Conservation (phyloP, 2,113 vertebrate species). For the Pontoporia blainvillei region DNA sequence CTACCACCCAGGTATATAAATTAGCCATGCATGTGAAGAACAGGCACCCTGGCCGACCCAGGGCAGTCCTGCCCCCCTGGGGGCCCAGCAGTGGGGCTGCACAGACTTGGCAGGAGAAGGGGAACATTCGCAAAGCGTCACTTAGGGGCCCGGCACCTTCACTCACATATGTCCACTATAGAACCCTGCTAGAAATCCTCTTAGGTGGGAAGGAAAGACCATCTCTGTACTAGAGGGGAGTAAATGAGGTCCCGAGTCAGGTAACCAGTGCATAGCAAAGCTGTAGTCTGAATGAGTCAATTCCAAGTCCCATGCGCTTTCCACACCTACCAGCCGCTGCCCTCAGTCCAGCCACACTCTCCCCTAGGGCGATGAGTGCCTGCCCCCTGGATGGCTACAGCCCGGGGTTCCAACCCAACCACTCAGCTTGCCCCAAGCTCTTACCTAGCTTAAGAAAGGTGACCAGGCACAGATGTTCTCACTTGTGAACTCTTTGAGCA, state of each 20-base stretch:
- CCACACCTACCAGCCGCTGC: not conserved
- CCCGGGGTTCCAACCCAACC: not conserved
- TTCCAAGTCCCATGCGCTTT: not conserved
- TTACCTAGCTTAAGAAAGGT: conserved; percentile 22
- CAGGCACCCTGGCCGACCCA: not conserved
- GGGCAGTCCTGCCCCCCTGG: fast-evolving
- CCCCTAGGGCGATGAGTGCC: not conserved
- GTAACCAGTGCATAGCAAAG: not conserved
- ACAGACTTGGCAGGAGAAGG: not conserved
- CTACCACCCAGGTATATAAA: not conserved
- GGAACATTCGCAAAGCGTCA: not conserved
- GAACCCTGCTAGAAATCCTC: fast-evolving
- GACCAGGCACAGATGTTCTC: not conserved
- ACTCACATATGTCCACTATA: not conserved
- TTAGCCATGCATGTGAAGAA: not conserved
- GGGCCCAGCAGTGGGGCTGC: not conserved
- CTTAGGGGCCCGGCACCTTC: not conserved
- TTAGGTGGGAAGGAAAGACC: not conserved
- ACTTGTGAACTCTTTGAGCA: not conserved
- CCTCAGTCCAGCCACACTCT: not conserved
- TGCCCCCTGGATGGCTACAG: not conserved
- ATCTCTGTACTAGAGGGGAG: not conserved
- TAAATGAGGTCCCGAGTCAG: not conserved
- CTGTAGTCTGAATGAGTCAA: not conserved
- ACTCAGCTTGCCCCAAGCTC: not conserved